Conservation (phyloP, 2,797 vertebrate genomes). For the Spinus olivaceus region DNA sequence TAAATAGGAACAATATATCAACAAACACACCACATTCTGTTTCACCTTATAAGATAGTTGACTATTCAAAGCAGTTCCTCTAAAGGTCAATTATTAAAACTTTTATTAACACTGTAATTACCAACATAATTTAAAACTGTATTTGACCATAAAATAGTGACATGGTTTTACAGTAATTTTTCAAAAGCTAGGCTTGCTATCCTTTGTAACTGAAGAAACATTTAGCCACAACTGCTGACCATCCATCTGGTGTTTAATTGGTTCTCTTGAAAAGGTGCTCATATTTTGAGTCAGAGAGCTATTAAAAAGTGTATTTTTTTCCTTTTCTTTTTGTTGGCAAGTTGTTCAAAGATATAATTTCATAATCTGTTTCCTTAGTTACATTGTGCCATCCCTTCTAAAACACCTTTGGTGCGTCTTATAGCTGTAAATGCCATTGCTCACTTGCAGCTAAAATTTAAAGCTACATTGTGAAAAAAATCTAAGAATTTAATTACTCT, state of each 20-base stretch:
- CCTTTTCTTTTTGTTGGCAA: neutral
- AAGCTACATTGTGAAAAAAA: neutral
- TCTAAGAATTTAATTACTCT: neutral
- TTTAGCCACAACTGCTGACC: neutral
- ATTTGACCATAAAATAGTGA: neutral
- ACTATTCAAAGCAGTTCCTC: neutral
- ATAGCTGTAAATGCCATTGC: neutral
- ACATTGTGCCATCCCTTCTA: neutral
- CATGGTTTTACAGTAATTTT: neutral
- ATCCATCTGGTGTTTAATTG: neutral
- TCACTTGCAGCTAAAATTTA: neutral
- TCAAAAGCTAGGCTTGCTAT: neutral
- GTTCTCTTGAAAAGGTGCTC: neutral
- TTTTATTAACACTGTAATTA: neutral
- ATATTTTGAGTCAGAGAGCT: neutral
- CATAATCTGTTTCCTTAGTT: neutral
- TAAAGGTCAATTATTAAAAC: neutral
- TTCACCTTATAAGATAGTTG: neutral
- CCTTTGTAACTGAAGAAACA: neutral
- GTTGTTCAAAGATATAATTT: neutral
- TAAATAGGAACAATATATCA: neutral
- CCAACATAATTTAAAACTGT: neutral
- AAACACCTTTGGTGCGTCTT: neutral
- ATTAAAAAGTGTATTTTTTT: neutral
- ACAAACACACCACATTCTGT: neutral